Evolutionary conservation across 2,797 vertebrate genomes (phyloP).

Genomic region (Paguma larvata): DNA sequence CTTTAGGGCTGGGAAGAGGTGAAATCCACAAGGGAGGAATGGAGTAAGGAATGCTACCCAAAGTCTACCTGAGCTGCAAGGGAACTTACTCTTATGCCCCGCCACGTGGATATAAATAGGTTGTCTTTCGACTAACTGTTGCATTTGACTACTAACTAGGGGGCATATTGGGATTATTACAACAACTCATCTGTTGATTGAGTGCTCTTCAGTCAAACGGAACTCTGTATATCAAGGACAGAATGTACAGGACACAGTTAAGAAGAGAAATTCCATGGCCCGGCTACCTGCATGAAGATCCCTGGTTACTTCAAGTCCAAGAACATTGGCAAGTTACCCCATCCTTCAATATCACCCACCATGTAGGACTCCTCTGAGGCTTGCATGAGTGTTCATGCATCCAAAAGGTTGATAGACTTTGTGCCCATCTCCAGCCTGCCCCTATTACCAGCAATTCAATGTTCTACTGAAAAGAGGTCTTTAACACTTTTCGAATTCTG

Average conservation of each 20-base stretch:
- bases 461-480: background rate
- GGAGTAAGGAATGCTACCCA: background rate
- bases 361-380: background rate
- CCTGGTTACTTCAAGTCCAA: background rate
- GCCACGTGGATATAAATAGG: background rate
- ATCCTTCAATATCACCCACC: background rate
- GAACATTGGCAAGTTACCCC: too few relatives aligned
- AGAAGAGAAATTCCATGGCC: rapidly evolving
- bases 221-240: background rate
- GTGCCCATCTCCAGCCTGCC: background rate
- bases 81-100: background rate
- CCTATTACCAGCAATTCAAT: background rate
- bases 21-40: background rate
- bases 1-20: background rate
- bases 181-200: background rate
- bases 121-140: background rate
- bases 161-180: background rate
- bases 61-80: background rate
- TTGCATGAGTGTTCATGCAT: background rate
- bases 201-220: background rate
- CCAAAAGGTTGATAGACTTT: background rate
- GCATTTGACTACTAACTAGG: background rate
- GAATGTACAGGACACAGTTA: rapidly evolving
- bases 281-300: background rate
- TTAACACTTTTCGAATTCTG: background rate